Base-by-base conservation (phyloP, 2,797 vertebrate genomes). In the Huso huso region DNA sequence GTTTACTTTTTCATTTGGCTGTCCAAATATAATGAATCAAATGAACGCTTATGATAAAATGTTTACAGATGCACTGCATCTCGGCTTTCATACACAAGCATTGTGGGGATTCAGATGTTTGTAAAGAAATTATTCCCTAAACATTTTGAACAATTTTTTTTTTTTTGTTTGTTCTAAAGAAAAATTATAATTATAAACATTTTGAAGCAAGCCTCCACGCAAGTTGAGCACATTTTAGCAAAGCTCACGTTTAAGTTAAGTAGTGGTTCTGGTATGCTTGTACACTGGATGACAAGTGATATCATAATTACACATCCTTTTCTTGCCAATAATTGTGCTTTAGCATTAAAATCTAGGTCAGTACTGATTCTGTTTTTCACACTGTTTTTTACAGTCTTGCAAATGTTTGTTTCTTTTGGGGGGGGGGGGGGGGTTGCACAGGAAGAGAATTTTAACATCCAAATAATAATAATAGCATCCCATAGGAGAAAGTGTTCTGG, bases 191-290 rank as follows among this genome's bases (percentile, higher is more conserved):
- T n/a, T n/a, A n/a, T n/a, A n/a, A n/a, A n/a, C n/a, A n/a, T n/a
- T n/a, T n/a, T n/a, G n/a, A n/a, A n/a, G n/a, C n/a, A 83, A 84
- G 84, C 76, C 79, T 87, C 78, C 70, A 68, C 55, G n/a, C 50
- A 37, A 64, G 10, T 9, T 13, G 51, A 64, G 51, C 51, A 53
- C 8, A 2, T 53, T 53, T 37, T 2, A 58, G 75, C 77, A 74
- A 60, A 73, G 77, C 77, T 77, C 79, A 73, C 78, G 78, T 73
- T 65, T 48, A 59, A 49, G 70, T 71, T 49, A 68, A 69, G 61
- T 69, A 66, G 71, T 66, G 63, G 62, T 69, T 64, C 66, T 70
- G 63, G 57, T 71, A 69, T 73, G 72, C 70, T 71, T 70, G 70
- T 74, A 75, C 75, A 73, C 77, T 74, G 74, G 74, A 81, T 70